These are phyloP conservation scores for Eupithecia centaureata DNA, from an alignment of 2,888 invertebrate species.

Conservation along the genomic window DNA sequence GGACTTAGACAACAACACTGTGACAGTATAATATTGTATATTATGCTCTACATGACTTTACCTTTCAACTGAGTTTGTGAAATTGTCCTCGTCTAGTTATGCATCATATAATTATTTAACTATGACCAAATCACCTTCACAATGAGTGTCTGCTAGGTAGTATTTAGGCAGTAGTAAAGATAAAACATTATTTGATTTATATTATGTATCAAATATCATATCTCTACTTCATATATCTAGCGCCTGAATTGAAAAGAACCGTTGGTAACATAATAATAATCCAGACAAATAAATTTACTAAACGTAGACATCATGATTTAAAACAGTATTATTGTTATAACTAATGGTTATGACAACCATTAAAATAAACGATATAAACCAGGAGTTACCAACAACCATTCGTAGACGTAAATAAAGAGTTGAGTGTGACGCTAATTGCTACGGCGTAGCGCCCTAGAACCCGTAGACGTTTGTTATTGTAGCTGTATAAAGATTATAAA, in stretches of 20 bases:
- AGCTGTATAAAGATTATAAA: background rate
- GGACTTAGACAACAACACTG: too few species aligned
- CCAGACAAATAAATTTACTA: background rate
- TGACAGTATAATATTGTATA: too few species aligned
- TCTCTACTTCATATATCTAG: background rate
- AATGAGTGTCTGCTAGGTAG: background rate
- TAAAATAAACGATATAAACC: slow-evolving; percentile 36
- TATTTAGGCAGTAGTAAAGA: background rate
- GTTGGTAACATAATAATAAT: background rate
- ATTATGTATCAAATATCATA: background rate
- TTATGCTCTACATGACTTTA: too few species aligned
- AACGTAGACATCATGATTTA: background rate
- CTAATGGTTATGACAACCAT: slow-evolving; percentile 29
- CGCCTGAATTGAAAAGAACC: background rate
- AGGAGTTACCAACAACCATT: slow-evolving; percentile 35
- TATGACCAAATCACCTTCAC: background rate
- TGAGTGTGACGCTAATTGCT: slow-evolving; percentile 67
- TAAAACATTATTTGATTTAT: background rate
- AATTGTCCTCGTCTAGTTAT: background rate
- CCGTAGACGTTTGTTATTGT: slow-evolving; percentile 48
- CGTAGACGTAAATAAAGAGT: slow-evolving; percentile 56
- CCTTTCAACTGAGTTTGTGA: background rate
- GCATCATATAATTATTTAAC: background rate
- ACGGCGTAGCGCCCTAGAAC: slow-evolving; percentile 49
- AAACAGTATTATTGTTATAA: background rate